Evolutionary conservation across 2,888 invertebrate species (phyloP).

Genomic region (Apotomis capreana): DNA sequence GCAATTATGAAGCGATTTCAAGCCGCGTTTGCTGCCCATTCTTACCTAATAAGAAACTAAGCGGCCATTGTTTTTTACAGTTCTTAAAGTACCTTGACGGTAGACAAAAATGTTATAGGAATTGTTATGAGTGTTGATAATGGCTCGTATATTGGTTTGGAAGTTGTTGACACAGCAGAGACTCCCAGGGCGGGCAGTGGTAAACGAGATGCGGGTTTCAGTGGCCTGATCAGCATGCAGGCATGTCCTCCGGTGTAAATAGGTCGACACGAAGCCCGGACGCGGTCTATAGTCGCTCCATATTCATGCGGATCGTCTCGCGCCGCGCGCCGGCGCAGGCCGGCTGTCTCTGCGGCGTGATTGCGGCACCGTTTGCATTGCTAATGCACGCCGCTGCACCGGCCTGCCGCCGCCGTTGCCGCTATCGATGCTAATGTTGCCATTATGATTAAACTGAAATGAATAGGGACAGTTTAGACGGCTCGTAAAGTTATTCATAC

Average conservation of each 20-base stretch:
- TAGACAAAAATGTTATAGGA: neutral
- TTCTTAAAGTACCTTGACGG: constrained; percentile 6
- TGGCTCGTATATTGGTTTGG: neutral
- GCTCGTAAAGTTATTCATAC: neutral
- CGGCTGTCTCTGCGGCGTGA: neutral
- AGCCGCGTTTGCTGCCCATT: constrained; percentile 11
- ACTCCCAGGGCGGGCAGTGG: neutral
- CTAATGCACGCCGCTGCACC: constrained; percentile 1
- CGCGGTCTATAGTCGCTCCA: neutral
- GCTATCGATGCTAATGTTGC: constrained; percentile 8
- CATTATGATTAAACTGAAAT: neutral
- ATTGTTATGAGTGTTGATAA: neutral
- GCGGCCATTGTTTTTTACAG: constrained; percentile 18
- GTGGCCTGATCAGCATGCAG: neutral
- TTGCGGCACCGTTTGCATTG: constrained; percentile 9
- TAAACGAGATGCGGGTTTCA: neutral
- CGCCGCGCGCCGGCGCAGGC: neutral
- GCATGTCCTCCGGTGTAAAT: neutral
- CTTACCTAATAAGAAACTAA: constrained; percentile 9
- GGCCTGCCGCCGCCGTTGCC: neutral
- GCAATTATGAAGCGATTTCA: constrained; percentile 26
- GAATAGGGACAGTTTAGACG: neutral
- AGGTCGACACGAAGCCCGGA: neutral
- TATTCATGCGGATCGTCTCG: neutral
- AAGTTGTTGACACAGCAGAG: neutral